A percentile compares a stretch with the other conserved stretches of the same genome.
phyloP scores from a whole-genome alignment of 2,888 invertebrate genomes.

The Polydrusus pterygomalis region DNA sequence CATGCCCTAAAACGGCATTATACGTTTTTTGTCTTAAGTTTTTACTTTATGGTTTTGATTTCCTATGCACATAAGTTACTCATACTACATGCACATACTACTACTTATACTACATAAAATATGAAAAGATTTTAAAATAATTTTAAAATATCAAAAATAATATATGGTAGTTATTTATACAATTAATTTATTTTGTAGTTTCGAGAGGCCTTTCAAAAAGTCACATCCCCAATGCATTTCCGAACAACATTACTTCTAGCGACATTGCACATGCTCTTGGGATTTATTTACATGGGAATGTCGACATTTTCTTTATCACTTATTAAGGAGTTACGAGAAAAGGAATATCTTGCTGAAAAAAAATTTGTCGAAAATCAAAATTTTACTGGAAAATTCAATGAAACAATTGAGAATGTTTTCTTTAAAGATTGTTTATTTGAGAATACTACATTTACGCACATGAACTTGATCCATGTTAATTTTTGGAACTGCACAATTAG shows the following conservation, averaged over 20 bases:
- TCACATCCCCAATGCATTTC: conserved; percentile 79
- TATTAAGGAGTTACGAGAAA: conserved; percentile 72
- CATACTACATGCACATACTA: no score
- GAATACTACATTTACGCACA: conserved; percentile 80
- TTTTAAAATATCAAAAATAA: no score
- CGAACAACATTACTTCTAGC: conserved; percentile 79
- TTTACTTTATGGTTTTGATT: no score
- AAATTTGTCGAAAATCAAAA: conserved; percentile 63
- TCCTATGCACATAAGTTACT: no score
- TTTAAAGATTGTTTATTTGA: conserved; percentile 77
- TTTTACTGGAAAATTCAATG: conserved; percentile 73
- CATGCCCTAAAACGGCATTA: no score
- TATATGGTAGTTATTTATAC: background rate
- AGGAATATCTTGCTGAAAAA: conserved; percentile 65
- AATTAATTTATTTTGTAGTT: conserved; percentile 74
- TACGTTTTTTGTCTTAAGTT: no score
- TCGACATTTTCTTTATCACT: conserved; percentile 75
- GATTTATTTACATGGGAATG: conserved; percentile 74
- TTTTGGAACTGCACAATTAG: conserved; percentile 82
- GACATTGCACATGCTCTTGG: conserved; percentile 75
- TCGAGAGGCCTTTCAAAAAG: conserved; percentile 80
- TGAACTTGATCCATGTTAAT: conserved; percentile 82
- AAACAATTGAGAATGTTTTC: conserved; percentile 79
- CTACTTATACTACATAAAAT: no score
- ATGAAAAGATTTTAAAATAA: no score